Evolutionary conservation across 2,888 invertebrate species (phyloP).

Genomic region (Pristionchus mayeri): DNA sequence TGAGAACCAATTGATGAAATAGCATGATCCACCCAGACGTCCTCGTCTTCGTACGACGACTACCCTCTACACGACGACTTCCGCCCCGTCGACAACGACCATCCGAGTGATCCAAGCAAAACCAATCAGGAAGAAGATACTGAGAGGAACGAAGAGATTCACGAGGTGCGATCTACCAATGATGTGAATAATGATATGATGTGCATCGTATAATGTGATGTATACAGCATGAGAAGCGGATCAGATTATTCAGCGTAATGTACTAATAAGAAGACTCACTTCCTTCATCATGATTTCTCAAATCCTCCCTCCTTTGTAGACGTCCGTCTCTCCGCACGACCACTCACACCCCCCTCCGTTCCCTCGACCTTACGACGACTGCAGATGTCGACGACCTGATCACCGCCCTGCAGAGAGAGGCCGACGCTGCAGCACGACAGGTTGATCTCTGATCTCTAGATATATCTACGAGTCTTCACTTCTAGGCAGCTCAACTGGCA

Average conservation of each 20-base stretch:
- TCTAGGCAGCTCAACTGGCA: background rate
- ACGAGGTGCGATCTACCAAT: constrained; percentile 10
- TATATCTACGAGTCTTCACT: background rate
- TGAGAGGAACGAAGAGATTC: background rate
- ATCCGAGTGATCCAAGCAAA: background rate
- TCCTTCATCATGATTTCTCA: too few relatives aligned
- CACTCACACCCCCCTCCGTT: background rate
- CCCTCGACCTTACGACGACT: background rate
- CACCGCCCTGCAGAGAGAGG: constrained; percentile 19
- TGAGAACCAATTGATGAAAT: too few relatives aligned
- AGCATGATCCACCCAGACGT: background rate
- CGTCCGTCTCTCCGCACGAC: constrained; percentile 7
- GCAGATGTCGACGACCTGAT: constrained; percentile 34
- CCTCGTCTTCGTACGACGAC: constrained; percentile 6
- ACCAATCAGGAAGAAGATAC: constrained; percentile 2
- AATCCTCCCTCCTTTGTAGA: background rate
- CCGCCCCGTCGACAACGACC: background rate
- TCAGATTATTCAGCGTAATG: too few relatives aligned
- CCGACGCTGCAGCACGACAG: background rate
- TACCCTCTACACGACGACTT: background rate
- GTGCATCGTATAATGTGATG: too few relatives aligned
- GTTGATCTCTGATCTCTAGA: background rate
- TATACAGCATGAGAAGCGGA: too few relatives aligned
- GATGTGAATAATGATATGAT: too few relatives aligned
- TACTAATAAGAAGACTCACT: too few relatives aligned